Conservation (phyloP, 2,797 vertebrate species). For the Scolopax rusticola region DNA sequence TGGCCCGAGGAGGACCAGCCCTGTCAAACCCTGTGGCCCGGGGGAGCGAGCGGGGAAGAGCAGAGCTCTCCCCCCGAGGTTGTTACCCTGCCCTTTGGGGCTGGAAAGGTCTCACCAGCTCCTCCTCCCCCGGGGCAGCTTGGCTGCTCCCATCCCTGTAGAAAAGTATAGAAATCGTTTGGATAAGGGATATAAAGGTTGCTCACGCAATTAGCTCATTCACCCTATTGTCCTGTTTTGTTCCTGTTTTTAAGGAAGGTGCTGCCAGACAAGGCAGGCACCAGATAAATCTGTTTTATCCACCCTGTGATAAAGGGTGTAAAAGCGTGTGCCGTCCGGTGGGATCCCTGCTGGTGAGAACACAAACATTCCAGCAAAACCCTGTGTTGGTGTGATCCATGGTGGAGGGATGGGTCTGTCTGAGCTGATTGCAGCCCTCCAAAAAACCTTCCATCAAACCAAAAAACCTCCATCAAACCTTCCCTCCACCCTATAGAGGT, state of each 20-base stretch:
- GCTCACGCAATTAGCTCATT: background rate
- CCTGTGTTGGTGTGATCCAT: background rate
- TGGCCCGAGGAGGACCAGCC: background rate
- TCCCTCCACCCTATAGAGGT: accelerated
- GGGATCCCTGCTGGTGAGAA: background rate
- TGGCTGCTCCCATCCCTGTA: background rate
- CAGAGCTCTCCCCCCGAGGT: accelerated
- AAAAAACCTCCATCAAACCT: background rate
- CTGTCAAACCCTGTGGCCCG: accelerated
- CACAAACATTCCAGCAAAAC: background rate
- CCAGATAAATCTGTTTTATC: background rate
- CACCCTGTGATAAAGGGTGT: too few relatives aligned
- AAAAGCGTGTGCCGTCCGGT: background rate
- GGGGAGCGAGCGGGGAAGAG: background rate
- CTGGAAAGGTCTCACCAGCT: background rate
- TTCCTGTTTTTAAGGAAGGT: background rate
- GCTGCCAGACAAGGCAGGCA: background rate
- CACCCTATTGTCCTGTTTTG: background rate
- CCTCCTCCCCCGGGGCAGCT: background rate
- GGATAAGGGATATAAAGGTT: background rate
- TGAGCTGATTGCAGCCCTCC: background rate
- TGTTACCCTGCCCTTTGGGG: accelerated
- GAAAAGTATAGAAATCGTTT: background rate
- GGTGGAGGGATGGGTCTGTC: accelerated
- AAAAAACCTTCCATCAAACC: too few relatives aligned